Conservation (phyloP, 1,140 invertebrate genomes). For the Elymnias hypermnestra region DNA sequence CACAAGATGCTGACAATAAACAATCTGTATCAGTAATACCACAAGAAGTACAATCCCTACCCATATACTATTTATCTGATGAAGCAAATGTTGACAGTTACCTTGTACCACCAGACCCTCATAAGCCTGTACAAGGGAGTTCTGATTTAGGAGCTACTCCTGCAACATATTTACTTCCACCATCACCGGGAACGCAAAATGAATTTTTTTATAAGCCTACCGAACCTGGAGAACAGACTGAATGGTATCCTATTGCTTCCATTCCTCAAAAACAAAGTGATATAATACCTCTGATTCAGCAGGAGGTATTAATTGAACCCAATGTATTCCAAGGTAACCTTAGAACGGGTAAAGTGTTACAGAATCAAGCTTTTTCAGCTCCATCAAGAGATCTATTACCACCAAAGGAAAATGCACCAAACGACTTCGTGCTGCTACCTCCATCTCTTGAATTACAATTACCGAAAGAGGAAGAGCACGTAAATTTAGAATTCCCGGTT, state of each 20-base stretch:
- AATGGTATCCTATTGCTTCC: conserved; percentile 58
- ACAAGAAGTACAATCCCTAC: conserved; percentile 25
- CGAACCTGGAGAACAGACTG: conserved; percentile 43
- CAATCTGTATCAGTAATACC: conserved; percentile 4
- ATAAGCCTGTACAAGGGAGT: conserved; percentile 33
- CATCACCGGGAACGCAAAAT: conserved; percentile 33
- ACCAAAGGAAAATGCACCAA: conserved; percentile 32
- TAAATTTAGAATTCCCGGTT: not conserved
- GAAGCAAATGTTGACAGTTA: conserved; percentile 43
- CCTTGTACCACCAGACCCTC: conserved; percentile 41
- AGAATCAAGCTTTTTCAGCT: conserved; percentile 20
- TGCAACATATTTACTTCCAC: conserved; percentile 55
- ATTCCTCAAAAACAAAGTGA: conserved; percentile 24
- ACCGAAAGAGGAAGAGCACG: conserved; percentile 25
- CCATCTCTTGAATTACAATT: conserved; percentile 33
- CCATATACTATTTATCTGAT: conserved; percentile 40
- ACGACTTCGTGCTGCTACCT: conserved; percentile 26
- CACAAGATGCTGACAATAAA: conserved; percentile 24
- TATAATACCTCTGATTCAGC: conserved; percentile 13
- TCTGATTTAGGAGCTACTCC: conserved; percentile 42
- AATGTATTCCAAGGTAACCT: conserved; percentile 15
- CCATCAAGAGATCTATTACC: conserved; percentile 40
- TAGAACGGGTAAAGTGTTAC: conserved; percentile 32
- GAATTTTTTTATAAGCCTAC: conserved; percentile 42
- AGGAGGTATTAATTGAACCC: conserved; percentile 17